A percentile compares a stretch with the other conserved stretches of the same genome.
Evolutionary conservation across 2,797 vertebrate genomes (phyloP).

Genomic region (Xiphophorus birchmanni): DNA sequence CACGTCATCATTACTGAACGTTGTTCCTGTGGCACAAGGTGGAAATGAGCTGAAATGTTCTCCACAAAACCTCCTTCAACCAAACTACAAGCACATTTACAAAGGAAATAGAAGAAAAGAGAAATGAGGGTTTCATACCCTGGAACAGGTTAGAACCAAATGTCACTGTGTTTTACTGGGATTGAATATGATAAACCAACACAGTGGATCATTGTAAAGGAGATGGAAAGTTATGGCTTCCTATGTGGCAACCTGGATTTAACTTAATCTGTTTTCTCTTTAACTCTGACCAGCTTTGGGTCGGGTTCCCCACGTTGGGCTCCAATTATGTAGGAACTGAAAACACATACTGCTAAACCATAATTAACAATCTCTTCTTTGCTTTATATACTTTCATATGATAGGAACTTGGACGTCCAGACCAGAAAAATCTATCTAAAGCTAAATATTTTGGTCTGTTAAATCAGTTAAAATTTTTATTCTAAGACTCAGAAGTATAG

Average conservation of each 20-base stretch:
- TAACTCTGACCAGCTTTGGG: background rate
- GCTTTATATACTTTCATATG: background rate
- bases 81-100: background rate
- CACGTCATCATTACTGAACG: background rate
- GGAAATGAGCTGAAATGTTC: background rate
- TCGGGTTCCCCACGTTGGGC: background rate
- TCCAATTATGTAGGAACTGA: background rate
- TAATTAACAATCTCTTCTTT: background rate
- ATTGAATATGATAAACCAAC: background rate
- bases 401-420: background rate
- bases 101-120: background rate
- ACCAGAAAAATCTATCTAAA: background rate
- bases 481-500: background rate
- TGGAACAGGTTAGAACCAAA: background rate
- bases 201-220: background rate
- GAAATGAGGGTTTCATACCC: background rate
- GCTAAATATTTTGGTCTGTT: background rate
- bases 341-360: background rate
- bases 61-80: background rate
- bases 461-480: background rate
- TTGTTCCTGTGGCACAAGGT: conserved; percentile 13
- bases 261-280: background rate
- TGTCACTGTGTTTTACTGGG: background rate
- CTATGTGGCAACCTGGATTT: background rate
- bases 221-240: background rate